A percentile compares a stretch with the other conserved stretches of the same genome.
Conservation (phyloP, 2,888 invertebrate species). For the Celastrina argiolus region DNA sequence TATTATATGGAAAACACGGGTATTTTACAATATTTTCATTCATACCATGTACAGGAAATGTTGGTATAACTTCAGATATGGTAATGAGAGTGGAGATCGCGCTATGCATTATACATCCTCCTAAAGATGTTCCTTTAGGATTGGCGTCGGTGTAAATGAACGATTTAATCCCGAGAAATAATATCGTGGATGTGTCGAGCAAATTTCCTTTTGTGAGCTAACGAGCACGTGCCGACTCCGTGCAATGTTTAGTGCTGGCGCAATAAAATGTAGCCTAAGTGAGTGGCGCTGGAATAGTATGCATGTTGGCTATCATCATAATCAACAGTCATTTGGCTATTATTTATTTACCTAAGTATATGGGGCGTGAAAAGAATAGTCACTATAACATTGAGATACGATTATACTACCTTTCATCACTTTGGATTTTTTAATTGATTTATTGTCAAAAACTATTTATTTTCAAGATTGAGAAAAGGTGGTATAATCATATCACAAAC, state of each 20-base stretch:
- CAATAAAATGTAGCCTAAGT: not conserved
- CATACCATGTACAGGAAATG: not conserved
- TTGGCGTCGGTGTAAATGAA: not conserved
- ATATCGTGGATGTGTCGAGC: slow-evolving; percentile 1
- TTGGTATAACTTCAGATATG: slow-evolving; percentile 15
- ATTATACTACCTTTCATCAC: no score
- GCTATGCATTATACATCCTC: slow-evolving; percentile 16
- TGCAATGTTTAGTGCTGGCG: slow-evolving; percentile 18
- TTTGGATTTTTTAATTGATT: no score
- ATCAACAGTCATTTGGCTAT: not conserved
- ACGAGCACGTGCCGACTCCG: slow-evolving; percentile 25
- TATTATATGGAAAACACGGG: not conserved
- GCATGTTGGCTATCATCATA: not conserved
- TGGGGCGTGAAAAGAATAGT: no score
- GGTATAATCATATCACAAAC: no score
- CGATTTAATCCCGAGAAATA: slow-evolving; percentile 11
- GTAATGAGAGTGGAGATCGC: slow-evolving; percentile 2
- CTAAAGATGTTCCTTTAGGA: slow-evolving; percentile 9
- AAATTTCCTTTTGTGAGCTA: slow-evolving; percentile 22
- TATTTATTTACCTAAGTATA: no score
- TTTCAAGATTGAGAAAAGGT: no score
- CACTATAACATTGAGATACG: no score
- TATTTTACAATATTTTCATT: slow-evolving; percentile 9
- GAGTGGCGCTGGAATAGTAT: not conserved
- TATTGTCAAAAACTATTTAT: no score